phyloP scores from a whole-genome alignment of 2,888 invertebrate species.

The Stenichneumon culpator region DNA sequence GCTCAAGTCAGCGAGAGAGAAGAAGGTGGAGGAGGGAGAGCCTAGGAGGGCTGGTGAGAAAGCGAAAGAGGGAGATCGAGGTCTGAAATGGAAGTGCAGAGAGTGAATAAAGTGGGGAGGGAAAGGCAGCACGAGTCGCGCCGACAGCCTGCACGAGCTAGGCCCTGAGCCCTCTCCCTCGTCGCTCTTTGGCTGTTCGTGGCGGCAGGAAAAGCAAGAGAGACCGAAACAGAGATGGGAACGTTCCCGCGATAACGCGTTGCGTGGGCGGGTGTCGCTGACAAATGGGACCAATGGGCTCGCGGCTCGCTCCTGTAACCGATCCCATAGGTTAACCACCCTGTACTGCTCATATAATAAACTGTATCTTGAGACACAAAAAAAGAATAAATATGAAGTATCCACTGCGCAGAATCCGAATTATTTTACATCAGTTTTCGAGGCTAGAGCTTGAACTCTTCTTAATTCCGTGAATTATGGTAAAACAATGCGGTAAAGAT shows the following conservation, averaged over 20 bases:
- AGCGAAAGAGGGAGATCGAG: constrained; percentile 19
- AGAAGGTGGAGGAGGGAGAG: background rate
- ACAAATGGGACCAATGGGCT: constrained; percentile 84
- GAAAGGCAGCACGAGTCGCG: constrained; percentile 38
- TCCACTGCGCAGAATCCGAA: background rate
- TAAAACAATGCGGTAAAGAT: background rate
- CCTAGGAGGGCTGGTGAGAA: constrained; percentile 11
- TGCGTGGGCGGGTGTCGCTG: constrained; percentile 85
- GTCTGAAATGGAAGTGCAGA: constrained; percentile 14
- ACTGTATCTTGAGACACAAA: constrained; percentile 20
- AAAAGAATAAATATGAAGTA: background rate
- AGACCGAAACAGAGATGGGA: constrained; percentile 39
- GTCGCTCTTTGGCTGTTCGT: background rate
- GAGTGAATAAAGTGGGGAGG: constrained; percentile 40
- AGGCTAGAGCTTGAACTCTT: background rate
- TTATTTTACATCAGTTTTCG: constrained; percentile 1
- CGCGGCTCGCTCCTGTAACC: constrained; percentile 80
- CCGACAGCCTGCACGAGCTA: constrained; percentile 26
- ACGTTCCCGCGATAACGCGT: constrained; percentile 74
- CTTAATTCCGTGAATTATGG: background rate
- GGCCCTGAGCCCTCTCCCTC: background rate
- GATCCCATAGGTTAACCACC: constrained; percentile 84
- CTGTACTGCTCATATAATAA: constrained; percentile 16
- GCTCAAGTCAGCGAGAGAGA: constrained; percentile 37
- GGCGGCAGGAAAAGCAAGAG: constrained; percentile 5